Percentiles rank a stretch among this genome's conserved stretches.
phyloP scores from a whole-genome alignment of 2,113 vertebrate genomes.

The Caloenas nicobarica region DNA sequence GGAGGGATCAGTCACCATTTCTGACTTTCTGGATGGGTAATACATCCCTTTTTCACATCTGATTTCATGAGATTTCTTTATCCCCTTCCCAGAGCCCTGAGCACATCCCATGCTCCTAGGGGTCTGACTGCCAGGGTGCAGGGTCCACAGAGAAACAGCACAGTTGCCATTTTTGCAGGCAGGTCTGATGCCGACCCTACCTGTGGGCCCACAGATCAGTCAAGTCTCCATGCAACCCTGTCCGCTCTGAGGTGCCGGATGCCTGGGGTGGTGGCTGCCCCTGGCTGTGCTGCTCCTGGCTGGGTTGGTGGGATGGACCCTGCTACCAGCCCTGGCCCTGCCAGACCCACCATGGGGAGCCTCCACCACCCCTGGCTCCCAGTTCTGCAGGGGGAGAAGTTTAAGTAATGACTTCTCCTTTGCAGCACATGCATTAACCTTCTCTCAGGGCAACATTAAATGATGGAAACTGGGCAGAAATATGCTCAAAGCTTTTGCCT shows the following conservation, averaged over 20 bases:
- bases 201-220: accelerated
- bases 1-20: neutral
- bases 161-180: neutral
- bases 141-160: no score
- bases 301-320: neutral
- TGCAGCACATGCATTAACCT: neutral
- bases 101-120: neutral
- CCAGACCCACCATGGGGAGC: neutral
- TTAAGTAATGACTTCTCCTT: neutral
- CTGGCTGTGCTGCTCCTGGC: neutral
- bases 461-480: neutral
- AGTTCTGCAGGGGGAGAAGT: neutral
- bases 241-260: neutral
- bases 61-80: neutral
- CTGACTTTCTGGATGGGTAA: neutral
- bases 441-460: neutral
- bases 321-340: neutral
- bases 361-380: accelerated
- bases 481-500: neutral
- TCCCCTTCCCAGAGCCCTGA: neutral
- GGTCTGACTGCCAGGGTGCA: accelerated
- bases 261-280: neutral
- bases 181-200: neutral
- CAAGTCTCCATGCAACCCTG: neutral
- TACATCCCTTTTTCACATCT: neutral